Evolutionary conservation across 1,140 invertebrate species (phyloP), one percentile per base, ranked within the genome.

Genomic region (Nomia melanderi): DNA sequence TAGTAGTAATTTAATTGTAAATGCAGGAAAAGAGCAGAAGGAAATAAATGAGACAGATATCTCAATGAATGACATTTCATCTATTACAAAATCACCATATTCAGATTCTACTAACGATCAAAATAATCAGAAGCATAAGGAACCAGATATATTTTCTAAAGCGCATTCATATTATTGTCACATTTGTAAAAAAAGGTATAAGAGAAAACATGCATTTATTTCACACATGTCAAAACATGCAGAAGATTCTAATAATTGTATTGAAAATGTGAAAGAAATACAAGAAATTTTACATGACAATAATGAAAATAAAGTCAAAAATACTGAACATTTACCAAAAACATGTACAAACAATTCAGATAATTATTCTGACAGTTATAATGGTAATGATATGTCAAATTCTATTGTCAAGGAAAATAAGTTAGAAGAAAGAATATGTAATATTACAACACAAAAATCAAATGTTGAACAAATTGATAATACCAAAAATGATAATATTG

Each of bases 161-260:
- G 2, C 0, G 0, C 33, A 6, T 60, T 12, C 14, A 7, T 33
- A 31, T 29, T 4, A 5, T 31, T 74, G 71, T 17, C 12, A 31
- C 8, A 7, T 56, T 41, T 74, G 71, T 14, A 20, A 9, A 2
- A 74, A 44, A 31, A 14, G 8, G 8, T 74, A 56, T 56, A 56
- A 6, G 39, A 31, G 0, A 8, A 27, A 25, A 56, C 4, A 4
- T 1, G 0, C 0, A 3, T 57, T 65, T 17, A 23, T 56, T 3
- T 23, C 11, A 23, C 72, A 74, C 2, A 44, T 74, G 12, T 44
- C n/a, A 0, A 39, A 36, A 14, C 70, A 72, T 36, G 0, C 5
- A 36, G 27, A 0, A n/a, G 4, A 31, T 63, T 36, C 41, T 33
- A 6, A 50, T 33, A 20, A 1, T 33, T 7, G 31, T 47, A 5